A percentile compares a stretch with the other conserved stretches of the same genome.
Conservation (phyloP, 2,113 vertebrate species). For the Cyprinodon variegatus region DNA sequence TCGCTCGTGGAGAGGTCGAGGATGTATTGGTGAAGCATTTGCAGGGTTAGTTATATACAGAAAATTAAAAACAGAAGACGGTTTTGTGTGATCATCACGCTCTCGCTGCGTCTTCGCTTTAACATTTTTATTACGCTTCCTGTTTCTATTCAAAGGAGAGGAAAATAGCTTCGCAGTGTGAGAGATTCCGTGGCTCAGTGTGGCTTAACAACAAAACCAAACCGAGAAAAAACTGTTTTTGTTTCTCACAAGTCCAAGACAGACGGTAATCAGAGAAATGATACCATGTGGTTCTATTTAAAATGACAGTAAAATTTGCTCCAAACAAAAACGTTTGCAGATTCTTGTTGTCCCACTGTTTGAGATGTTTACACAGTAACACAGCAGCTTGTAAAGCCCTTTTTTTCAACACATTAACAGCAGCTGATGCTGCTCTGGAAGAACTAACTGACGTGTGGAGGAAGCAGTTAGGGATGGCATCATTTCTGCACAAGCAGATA, state of each 20-base stretch:
- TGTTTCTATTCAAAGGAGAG: constrained; percentile 16
- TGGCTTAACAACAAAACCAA: neutral
- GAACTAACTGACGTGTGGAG: neutral
- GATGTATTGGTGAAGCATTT: neutral
- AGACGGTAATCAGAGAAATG: constrained; percentile 4
- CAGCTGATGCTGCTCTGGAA: neutral
- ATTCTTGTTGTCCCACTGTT: neutral
- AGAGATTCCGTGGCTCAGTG: constrained; percentile 6
- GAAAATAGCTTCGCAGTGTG: neutral
- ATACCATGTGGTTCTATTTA: constrained; percentile 18
- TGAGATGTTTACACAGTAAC: neutral
- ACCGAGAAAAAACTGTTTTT: constrained; percentile 8
- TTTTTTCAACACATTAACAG: neutral
- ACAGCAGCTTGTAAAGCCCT: neutral
- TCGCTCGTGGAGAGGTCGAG: neutral
- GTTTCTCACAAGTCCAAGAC: constrained; percentile 1
- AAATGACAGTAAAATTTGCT: neutral
- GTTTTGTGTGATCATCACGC: neutral
- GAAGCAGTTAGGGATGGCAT: too few species aligned
- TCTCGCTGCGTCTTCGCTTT: constrained; percentile 21
- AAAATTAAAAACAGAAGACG: neutral
- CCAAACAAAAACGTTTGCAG: neutral
- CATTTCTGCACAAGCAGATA: neutral
- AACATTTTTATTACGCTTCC: constrained; percentile 48
- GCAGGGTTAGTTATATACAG: neutral